Conservation (phyloP, 2,888 invertebrate species). For the Lottia scabra region DNA sequence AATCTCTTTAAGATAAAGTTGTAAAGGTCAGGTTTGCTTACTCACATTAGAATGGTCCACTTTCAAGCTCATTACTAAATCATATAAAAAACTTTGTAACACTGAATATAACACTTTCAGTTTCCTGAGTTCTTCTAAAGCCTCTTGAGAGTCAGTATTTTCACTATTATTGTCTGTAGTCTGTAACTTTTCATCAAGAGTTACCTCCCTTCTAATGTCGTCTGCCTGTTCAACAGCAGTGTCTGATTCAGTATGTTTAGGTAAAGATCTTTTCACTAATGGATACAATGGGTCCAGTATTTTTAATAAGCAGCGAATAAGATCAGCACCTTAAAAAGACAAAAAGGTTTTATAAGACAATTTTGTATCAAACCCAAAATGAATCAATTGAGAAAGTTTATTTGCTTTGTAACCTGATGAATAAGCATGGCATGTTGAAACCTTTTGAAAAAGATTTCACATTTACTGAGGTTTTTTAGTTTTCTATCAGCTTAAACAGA, state of each 20-base stretch:
- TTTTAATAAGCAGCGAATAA: conserved; percentile 56
- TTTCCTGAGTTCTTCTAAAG: background rate
- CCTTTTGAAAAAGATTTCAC: no score
- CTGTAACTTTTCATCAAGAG: conserved; percentile 15
- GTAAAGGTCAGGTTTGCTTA: no score
- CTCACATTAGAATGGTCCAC: conserved; percentile 5
- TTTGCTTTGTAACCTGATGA: no score
- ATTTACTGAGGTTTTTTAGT: no score
- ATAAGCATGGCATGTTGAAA: no score
- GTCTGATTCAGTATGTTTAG: conserved; percentile 9
- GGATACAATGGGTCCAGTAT: conserved; percentile 55
- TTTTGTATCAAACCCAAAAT: no score
- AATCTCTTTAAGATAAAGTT: no score
- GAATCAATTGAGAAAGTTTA: no score
- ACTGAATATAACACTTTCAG: conserved; percentile 31
- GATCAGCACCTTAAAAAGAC: conserved; percentile 47
- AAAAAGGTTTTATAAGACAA: background rate
- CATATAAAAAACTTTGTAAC: conserved; percentile 31
- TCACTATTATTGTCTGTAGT: conserved; percentile 4
- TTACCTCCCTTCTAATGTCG: conserved; percentile 1
- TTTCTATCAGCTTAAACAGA: no score
- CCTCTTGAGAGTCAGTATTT: background rate
- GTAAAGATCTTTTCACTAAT: conserved; percentile 25
- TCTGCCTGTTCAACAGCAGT: conserved; percentile 13
- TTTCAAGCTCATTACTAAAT: conserved; percentile 31